Evolutionary conservation across 2,113 vertebrate species (phyloP).

Genomic region (Sylvia atricapilla): DNA sequence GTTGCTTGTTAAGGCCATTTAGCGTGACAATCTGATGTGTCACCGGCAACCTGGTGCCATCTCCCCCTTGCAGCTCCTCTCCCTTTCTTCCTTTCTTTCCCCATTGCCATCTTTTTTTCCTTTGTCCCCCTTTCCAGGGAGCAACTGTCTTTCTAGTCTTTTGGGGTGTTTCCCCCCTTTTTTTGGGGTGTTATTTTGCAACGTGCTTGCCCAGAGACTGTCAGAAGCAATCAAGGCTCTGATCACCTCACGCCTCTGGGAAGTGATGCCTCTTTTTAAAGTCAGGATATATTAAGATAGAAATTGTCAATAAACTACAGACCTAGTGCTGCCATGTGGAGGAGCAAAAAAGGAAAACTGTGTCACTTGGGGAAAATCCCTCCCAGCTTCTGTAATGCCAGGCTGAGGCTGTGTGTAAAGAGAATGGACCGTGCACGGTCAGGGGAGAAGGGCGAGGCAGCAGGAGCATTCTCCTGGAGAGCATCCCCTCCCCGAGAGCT

Average conservation of each 20-base stretch:
- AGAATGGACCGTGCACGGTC: fast-evolving
- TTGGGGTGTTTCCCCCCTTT: fast-evolving
- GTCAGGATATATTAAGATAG: constrained; percentile 10
- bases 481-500: fast-evolving
- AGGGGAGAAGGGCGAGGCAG: not conserved
- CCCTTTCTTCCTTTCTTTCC: not conserved
- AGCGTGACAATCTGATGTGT: not conserved
- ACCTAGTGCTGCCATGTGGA: not conserved
- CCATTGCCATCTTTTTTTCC: not conserved
- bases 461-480: not conserved
- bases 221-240: not conserved
- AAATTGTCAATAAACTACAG: constrained; percentile 18
- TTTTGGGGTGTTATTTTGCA: not conserved
- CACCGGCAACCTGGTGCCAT: not conserved
- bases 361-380: not conserved
- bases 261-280: not conserved
- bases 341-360: not conserved
- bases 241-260: not conserved
- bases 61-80: not conserved
- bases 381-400: not conserved
- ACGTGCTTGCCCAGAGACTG: not conserved
- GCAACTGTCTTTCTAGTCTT: not conserved
- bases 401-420: not conserved
- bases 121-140: not conserved
- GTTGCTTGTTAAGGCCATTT: constrained; percentile 46